Conservation (phyloP, 2,113 vertebrate species). For the Merops nubicus region DNA sequence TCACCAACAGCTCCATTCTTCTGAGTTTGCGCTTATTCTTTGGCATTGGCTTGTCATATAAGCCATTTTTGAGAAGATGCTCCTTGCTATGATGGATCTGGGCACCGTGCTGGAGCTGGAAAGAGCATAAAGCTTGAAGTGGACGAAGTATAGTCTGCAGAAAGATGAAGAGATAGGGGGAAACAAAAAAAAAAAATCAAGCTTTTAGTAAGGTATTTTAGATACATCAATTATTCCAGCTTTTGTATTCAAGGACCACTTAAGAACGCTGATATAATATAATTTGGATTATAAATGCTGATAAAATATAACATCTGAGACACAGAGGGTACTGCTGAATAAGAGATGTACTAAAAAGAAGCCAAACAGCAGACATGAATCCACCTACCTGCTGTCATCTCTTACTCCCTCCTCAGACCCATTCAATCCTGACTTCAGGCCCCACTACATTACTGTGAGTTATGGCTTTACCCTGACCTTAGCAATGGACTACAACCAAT, state of each 20-base stretch:
- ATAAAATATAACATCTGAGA: background rate
- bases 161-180: background rate
- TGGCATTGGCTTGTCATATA: conserved; percentile 95
- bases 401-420: background rate
- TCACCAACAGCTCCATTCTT: conserved; percentile 93
- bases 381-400: background rate
- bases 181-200: background rate
- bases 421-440: background rate
- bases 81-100: conserved; percentile 97
- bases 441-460: background rate
- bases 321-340: background rate
- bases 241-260: background rate
- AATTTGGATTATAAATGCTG: background rate
- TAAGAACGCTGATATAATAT: background rate
- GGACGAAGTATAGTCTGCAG: conserved; percentile 89
- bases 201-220: background rate
- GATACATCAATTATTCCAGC: background rate
- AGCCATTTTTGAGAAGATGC: conserved; percentile 90
- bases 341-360: background rate
- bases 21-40: conserved; percentile 97
- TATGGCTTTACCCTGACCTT: background rate
- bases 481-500: background rate
- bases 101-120: conserved; percentile 95
- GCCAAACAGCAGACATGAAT: background rate
- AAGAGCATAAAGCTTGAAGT: conserved; percentile 92